Percentiles rank a stretch among this genome's conserved stretches.
These are phyloP conservation scores for Imbricaverruca yamaguchii DNA, from an alignment of 2,888 invertebrate species.

Conservation along the genomic window DNA sequence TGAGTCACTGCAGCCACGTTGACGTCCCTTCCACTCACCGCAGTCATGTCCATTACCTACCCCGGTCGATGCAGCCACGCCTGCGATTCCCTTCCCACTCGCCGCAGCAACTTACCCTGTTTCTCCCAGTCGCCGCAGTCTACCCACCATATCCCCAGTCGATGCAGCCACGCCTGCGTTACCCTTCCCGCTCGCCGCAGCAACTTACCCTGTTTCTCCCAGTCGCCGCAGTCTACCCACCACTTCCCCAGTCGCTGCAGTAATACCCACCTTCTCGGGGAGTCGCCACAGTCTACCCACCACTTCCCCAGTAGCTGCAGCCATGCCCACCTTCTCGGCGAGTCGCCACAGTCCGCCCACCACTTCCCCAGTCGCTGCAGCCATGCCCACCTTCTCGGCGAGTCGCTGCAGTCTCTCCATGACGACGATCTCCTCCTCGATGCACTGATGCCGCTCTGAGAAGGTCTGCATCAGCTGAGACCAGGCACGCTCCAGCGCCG, in stretches of 20 bases:
- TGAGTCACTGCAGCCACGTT: no score
- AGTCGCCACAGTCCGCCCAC: slow-evolving; percentile 84
- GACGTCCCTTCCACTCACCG: no score
- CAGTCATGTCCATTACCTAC: no score
- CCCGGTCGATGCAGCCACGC: not conserved
- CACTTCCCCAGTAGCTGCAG: slow-evolving; percentile 37
- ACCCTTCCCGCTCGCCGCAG: not conserved
- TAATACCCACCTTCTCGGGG: slow-evolving; percentile 65
- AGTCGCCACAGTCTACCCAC: slow-evolving; percentile 84
- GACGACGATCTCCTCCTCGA: slow-evolving; percentile 76
- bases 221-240: slow-evolving; percentile 84
- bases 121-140: no score
- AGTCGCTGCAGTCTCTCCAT: slow-evolving; percentile 84
- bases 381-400: slow-evolving; percentile 65
- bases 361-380: slow-evolving; percentile 37
- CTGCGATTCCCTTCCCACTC: slow-evolving; percentile 56
- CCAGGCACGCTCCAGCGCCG: slow-evolving; percentile 81
- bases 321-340: slow-evolving; percentile 65
- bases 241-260: slow-evolving; percentile 37
- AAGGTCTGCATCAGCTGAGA: slow-evolving; percentile 75
- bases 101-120: no score
- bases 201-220: slow-evolving; percentile 59
- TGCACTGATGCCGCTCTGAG: slow-evolving; percentile 82
- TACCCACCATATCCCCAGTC: no score
- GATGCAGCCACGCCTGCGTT: slow-evolving; percentile 34